These are phyloP conservation scores for Xenentodon cancila DNA, from an alignment of 2,797 vertebrate species.

Conservation along the genomic window DNA sequence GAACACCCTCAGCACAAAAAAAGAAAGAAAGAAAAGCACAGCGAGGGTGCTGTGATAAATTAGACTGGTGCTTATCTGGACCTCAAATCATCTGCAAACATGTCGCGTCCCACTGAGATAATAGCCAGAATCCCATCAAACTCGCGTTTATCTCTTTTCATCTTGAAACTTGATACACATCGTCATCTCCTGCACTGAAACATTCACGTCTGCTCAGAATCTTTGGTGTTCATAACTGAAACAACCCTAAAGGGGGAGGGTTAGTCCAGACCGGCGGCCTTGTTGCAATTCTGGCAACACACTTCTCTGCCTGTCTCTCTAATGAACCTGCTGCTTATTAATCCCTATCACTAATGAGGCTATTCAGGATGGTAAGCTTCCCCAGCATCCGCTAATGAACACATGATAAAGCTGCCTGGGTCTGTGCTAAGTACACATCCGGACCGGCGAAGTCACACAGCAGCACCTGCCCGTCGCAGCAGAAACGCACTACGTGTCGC, in stretches of 20 bases:
- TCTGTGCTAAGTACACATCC: slow-evolving; percentile 43
- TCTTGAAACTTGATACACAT: slow-evolving; percentile 12
- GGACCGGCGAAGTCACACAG: slow-evolving; percentile 34
- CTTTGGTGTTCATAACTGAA: slow-evolving; percentile 40
- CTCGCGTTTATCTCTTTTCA: slow-evolving; percentile 20
- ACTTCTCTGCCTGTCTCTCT: slow-evolving; percentile 65
- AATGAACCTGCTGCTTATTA: slow-evolving; percentile 79
- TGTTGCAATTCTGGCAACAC: slow-evolving; percentile 69
- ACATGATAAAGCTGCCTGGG: slow-evolving; percentile 71
- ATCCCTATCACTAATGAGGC: slow-evolving; percentile 80
- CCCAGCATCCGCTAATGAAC: slow-evolving; percentile 75
- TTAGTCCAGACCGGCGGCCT: slow-evolving; percentile 40
- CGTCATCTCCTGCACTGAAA: slow-evolving; percentile 16
- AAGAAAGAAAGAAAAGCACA: too few species aligned
- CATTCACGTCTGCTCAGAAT: slow-evolving; percentile 25
- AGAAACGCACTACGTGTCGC: slow-evolving; percentile 1
- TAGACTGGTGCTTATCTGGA: too few species aligned
- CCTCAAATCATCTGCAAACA: neutral
- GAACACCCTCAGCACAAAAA: too few species aligned
- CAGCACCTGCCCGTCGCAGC: slow-evolving; percentile 57
- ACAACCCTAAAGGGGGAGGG: slow-evolving; percentile 41
- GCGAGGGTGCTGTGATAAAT: too few species aligned
- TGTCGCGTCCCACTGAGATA: slow-evolving; percentile 5
- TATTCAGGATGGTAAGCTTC: slow-evolving; percentile 79
- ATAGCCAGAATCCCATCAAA: slow-evolving; percentile 17